Base-by-base conservation (phyloP, 2,888 invertebrate genomes). In the Ditula angustiorana region DNA sequence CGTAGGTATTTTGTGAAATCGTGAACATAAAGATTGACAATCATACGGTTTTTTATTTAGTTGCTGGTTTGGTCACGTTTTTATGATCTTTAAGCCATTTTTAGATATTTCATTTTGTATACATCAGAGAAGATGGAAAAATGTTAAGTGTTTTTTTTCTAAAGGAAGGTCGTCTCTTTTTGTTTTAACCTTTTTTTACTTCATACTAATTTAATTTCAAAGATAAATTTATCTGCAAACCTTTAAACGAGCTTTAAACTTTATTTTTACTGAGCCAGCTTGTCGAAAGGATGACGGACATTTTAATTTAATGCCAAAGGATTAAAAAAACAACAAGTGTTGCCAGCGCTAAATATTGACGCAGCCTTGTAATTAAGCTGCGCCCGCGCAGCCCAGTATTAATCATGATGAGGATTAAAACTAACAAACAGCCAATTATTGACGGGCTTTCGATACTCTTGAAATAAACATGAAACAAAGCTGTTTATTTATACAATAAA, bases 321-420 rank as follows among this genome's bases (percentile, higher is more conserved):
- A 61, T 47, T 26, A 53, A 61, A 61, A 52, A 13, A 37, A 30
- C 26, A 44, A 30, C 35, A 55, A 33, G 30, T 52, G 33, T 35
- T 24, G 30, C 24, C 49, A 49, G 66, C 68, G 70, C 64, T 74
- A 74, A 71, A 70, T 73, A 73, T 72, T 68, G 69, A 68, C 61
- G 67, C 63, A 69, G 72, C 67, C 69, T 68, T 72, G 74, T 84
- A 81, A 86, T 85, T 75, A 83, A 82, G 78, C 66, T 68, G 66
- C 74, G 77, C 81, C 77, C 75, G 76, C 79, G 78, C 77, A 33
- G 24, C 33, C 41, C 67, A 73, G 71, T 75, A 67, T 41, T 70
- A 61, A 75, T 76, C 75, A 68, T 61, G 63, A 49, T n/a, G n/a
- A 68, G 72, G 76, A 75, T 77, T 74, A 79, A 35, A 3, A 2